Base-by-base conservation (phyloP, 2,113 vertebrate genomes). In the Nesogale talazaci region DNA sequence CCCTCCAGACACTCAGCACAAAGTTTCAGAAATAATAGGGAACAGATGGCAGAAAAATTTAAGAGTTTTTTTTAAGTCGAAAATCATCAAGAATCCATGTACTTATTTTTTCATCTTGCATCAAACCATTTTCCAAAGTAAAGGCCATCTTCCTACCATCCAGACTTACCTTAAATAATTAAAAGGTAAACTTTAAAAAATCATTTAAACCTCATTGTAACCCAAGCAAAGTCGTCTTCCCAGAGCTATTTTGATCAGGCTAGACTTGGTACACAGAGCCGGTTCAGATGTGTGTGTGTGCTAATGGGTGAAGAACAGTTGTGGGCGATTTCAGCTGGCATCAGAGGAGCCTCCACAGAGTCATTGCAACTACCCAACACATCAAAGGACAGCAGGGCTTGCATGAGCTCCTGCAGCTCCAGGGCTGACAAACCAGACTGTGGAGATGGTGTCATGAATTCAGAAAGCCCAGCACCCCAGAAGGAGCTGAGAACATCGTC, bases 21-120 rank as follows among this genome's bases (percentile, higher is more conserved):
- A 85, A 95, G 72, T 93, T 94, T 93, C 91, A 87, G 83, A 95
- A 95, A 93, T 79, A 93, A 96, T 91, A 96, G 23, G 81, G 93
- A 98, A 96, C 97, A 98, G 97, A 97, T 97, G 97, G 96, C 69
- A 78, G 46, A 74, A 92, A 67, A 97, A 94, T 96, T 97, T 96
- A 96, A 94, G 74, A 85, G 85, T 90, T 46, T 77, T 46, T 2
- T 40, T 52, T 23, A 25, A 22, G 97, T 82, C 40, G 88, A 90
- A 94, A 84, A 86, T 78, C 59, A 96, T 89, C 78, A 78, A 96
- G 88, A 75, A 96, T 96, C 86, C 27, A 38, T 96, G 97, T 97
- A 90, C 88, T 95, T 92, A 95, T 92, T 90, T 83, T 96, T 85
- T 46, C 52, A 59, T 63, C 86, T 92, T 94, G 56, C 65, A 96